Evolutionary conservation across 2,797 vertebrate genomes (phyloP).

Genomic region (Pangasius mekongensis): DNA sequence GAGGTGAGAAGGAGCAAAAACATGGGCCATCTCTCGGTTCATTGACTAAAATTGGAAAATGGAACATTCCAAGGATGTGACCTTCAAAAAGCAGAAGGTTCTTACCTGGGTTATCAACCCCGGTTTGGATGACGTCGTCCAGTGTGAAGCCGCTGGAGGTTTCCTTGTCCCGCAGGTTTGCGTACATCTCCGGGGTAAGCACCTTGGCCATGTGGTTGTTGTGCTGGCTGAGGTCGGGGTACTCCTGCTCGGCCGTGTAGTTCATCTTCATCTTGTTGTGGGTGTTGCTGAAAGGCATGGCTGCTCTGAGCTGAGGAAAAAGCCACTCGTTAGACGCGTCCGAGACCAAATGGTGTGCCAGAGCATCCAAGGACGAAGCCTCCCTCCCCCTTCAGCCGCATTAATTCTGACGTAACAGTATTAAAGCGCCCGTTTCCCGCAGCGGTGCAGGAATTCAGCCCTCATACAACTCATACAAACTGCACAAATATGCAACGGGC

Average conservation of each 20-base stretch:
- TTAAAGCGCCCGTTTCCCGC: conserved; percentile 41
- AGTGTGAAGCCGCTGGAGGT: conserved; percentile 84
- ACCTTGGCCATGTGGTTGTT: conserved; percentile 89
- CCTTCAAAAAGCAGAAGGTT: background rate
- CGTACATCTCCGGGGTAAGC: conserved; percentile 81
- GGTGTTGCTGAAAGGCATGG: conserved; percentile 95
- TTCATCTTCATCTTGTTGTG: conserved; percentile 91
- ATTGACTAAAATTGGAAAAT: background rate
- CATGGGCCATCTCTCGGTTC: background rate
- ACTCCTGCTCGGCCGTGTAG: conserved; percentile 82
- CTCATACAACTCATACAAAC: background rate
- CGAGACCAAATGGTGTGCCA: conserved; percentile 1
- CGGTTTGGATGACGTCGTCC: conserved; percentile 86
- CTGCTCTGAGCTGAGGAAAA: conserved; percentile 64
- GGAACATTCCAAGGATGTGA: background rate
- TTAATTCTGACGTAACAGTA: conserved; percentile 50
- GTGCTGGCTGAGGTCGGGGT: conserved; percentile 83
- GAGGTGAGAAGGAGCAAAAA: background rate
- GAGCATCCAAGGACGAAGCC: conserved; percentile 27
- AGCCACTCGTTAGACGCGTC: conserved; percentile 1
- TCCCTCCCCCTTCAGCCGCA: conserved; percentile 30
- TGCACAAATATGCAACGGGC: background rate
- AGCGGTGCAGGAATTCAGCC: conserved; percentile 27
- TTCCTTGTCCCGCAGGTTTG: conserved; percentile 80
- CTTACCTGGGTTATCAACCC: conserved; percentile 85